Evolutionary conservation across 1,140 invertebrate species (phyloP), one percentile per base, ranked within the genome.

Genomic region (Xylocopa sonorina): DNA sequence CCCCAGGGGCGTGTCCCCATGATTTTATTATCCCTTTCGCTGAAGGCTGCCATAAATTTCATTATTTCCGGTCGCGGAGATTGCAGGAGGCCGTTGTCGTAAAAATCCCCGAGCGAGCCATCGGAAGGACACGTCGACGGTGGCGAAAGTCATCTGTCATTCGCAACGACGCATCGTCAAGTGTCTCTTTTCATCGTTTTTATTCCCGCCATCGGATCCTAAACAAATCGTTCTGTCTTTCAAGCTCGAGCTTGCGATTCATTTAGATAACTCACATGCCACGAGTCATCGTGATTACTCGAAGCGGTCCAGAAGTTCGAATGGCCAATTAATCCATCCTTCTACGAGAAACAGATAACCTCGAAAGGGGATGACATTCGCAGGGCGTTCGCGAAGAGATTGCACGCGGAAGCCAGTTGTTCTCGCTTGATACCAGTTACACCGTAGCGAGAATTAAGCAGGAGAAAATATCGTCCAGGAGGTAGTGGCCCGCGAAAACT

Each of bases 81-180:
- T 66, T 24, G 64, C 51, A 29, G 24, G 9, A 46, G 18, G 16
- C 21, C 14, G 12, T n/a, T n/a, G 41, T 32, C 55, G 60, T 71
- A 71, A 78, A n/a, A 78, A 71, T 32, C 67, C 3, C 32, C 12
- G 32, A 41, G 50, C 32, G n/a, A n/a, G n/a, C 46, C 75, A 51
- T 62, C 43, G 18, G 57, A 71, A 71, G 55, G 71, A 71, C 38
- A 43, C 43, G 55, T 34, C 51, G 75, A 71, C 75, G 71, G 32
- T 78, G 66, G 71, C 55, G n/a, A 43, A 32, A 32, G 67, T 41
- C 29, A 78, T 78, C 67, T 38, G 67, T 78, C 75, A 60, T 43
- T 21, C 14, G 0, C 34, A 21, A 71, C 41, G 55, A 41, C 75
- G 34, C 3, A 18, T 32, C 41, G 29, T 64, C 3, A 16, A 68